These are phyloP conservation scores for Meandrusa payeni DNA, from an alignment of 2,888 invertebrate genomes.

Conservation along the genomic window DNA sequence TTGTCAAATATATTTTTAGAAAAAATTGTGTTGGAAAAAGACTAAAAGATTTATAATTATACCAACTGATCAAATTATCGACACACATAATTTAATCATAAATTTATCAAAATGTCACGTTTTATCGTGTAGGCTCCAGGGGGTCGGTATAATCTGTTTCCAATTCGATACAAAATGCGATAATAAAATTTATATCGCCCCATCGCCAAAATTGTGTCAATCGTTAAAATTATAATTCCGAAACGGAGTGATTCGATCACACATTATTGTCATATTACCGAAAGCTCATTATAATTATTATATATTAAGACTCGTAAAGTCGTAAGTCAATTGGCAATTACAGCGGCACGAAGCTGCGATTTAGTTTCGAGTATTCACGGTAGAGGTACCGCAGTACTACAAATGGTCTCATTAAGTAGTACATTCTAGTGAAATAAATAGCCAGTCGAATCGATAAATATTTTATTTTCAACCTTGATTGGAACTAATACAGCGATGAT, in stretches of 20 bases:
- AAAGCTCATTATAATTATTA: slow-evolving; percentile 24
- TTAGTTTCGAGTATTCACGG: slow-evolving; percentile 6
- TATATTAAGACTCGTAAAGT: slow-evolving; percentile 21
- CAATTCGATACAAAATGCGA: slow-evolving; percentile 21
- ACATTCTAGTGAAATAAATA: slow-evolving; percentile 12
- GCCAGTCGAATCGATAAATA: slow-evolving; percentile 13
- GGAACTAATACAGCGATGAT: slow-evolving; percentile 7
- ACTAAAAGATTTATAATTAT: slow-evolving; percentile 10
- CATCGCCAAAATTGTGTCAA: slow-evolving; percentile 11
- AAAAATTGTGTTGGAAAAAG: background rate
- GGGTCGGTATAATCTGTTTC: slow-evolving; percentile 27
- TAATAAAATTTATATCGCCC: slow-evolving; percentile 22
- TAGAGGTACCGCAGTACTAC: background rate
- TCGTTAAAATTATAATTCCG: slow-evolving; percentile 18
- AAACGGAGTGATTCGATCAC: slow-evolving; percentile 8
- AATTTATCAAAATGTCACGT: slow-evolving; percentile 23
- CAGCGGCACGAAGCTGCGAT: background rate
- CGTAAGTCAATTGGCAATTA: slow-evolving; percentile 15
- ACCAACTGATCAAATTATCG: slow-evolving; percentile 15
- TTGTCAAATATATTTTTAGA: background rate
- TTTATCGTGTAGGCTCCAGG: slow-evolving; percentile 25
- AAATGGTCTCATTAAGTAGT: slow-evolving; percentile 9
- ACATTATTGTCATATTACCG: slow-evolving; percentile 20
- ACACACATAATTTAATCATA: slow-evolving; percentile 25
- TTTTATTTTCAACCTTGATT: slow-evolving; percentile 11